Evolutionary conservation across 92 coral and sea anemone genomes (phyloP).

Genomic region (Palythoa heliodiscus): DNA sequence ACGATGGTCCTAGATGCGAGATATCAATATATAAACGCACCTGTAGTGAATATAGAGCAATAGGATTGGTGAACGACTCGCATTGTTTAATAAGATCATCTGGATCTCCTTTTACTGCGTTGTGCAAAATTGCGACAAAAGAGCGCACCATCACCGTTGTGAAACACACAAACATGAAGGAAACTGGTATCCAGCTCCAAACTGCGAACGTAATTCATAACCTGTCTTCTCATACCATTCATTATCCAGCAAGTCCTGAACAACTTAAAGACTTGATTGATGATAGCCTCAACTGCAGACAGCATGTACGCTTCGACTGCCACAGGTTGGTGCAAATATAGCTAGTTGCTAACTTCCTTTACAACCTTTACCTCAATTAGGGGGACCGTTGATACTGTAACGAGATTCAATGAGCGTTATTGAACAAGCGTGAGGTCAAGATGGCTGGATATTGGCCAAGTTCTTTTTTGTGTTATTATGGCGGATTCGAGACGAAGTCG

Average conservation of each 20-base stretch:
- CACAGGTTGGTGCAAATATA: conserved; percentile 2
- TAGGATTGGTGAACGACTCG: conserved; percentile 18
- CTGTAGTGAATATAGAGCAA: conserved; percentile 7
- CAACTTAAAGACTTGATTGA: conserved; percentile 23
- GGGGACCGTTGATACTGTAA: too few relatives aligned
- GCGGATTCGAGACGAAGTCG: too few relatives aligned
- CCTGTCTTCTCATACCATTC: conserved; percentile 21
- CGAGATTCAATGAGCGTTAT: too few relatives aligned
- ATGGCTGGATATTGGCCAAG: too few relatives aligned
- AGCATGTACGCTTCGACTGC: conserved; percentile 32
- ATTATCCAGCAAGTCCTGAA: conserved; percentile 4
- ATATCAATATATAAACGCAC: conserved; percentile 17
- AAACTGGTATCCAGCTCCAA: neutral
- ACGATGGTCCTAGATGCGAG: conserved; percentile 27
- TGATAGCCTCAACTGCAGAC: conserved; percentile 14
- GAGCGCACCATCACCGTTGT: conserved; percentile 26
- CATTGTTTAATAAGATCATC: conserved; percentile 7
- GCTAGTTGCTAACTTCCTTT: neutral
- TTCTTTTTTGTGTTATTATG: too few relatives aligned
- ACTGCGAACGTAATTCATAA: neutral
- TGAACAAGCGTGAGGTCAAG: too few relatives aligned
- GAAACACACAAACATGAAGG: conserved; percentile 26
- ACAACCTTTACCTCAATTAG: too few relatives aligned
- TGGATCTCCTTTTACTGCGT: neutral
- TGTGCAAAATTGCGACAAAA: conserved; percentile 11